phyloP scores from a whole-genome alignment of 2,888 invertebrate species.

The Tridacna gigas region DNA sequence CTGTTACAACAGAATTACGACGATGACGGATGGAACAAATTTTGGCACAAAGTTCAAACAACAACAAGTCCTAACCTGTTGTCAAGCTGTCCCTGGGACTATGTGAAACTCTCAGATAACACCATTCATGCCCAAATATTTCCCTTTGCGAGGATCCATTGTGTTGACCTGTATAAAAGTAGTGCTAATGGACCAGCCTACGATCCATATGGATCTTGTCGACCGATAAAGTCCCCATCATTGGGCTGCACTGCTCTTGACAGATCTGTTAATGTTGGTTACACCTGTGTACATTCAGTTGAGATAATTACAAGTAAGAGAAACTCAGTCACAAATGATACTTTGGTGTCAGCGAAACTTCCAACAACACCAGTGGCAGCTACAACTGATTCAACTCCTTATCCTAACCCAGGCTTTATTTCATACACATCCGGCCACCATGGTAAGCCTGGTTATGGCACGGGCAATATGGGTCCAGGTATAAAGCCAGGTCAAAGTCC shows the following conservation, averaged over 20 bases:
- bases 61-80: background rate
- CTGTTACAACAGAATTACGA: conserved; percentile 8
- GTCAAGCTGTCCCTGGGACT: conserved; percentile 17
- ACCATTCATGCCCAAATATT: conserved; percentile 1
- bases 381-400: background rate
- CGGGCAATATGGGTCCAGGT: background rate
- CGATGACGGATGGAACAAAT: background rate
- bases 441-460: background rate
- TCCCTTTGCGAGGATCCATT: conserved; percentile 10
- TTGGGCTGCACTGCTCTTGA: background rate
- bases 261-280: conserved; percentile 3
- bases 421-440: background rate
- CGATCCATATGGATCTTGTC: background rate
- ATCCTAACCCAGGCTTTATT: background rate
- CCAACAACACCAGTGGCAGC: background rate
- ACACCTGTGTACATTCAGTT: background rate
- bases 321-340: conserved; percentile 1
- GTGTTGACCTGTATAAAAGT: conserved; percentile 9
- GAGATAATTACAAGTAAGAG: background rate
- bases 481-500: background rate
- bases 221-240: background rate
- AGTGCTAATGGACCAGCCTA: background rate
- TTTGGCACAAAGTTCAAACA: background rate
- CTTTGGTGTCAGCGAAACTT: background rate
- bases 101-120: background rate